Conservation (phyloP, 2,797 vertebrate genomes). For the Synaphobranchus kaupii region DNA sequence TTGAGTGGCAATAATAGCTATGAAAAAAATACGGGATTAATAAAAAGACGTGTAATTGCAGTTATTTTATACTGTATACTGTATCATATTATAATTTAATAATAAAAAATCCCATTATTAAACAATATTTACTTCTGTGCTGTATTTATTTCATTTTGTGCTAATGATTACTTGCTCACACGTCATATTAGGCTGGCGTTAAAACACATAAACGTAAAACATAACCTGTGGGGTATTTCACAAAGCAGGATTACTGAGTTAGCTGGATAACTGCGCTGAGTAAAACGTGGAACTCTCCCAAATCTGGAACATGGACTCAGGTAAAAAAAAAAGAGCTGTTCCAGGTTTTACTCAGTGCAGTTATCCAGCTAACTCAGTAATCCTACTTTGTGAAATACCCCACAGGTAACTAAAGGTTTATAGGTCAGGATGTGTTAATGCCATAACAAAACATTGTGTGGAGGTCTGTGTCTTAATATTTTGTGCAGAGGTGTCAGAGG, state of each 20-base stretch:
- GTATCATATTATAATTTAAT: slow-evolving; percentile 33
- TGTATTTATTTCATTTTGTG: slow-evolving; percentile 7
- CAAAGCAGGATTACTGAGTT: too few species aligned
- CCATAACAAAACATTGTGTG: neutral
- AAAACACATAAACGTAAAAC: neutral
- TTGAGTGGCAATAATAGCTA: slow-evolving; percentile 13
- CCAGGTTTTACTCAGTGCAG: too few species aligned
- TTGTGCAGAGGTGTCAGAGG: neutral
- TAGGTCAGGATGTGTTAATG: neutral
- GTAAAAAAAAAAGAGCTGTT: too few species aligned
- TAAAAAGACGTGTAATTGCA: slow-evolving; percentile 17
- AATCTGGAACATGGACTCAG: too few species aligned
- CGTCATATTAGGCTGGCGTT: neutral
- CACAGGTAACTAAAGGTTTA: neutral
- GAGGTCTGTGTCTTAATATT: neutral
- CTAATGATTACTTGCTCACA: neutral
- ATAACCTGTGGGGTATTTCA: neutral
- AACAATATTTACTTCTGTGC: neutral
- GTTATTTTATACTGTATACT: slow-evolving; percentile 28
- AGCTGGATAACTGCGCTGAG: too few species aligned
- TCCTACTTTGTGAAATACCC: too few species aligned
- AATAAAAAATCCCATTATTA: slow-evolving; percentile 26
- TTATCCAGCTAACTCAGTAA: too few species aligned
- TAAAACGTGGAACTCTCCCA: too few species aligned
- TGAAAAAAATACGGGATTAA: slow-evolving; percentile 3